Conservation (phyloP, 2,797 vertebrate genomes). For the Malacoraja senta region DNA sequence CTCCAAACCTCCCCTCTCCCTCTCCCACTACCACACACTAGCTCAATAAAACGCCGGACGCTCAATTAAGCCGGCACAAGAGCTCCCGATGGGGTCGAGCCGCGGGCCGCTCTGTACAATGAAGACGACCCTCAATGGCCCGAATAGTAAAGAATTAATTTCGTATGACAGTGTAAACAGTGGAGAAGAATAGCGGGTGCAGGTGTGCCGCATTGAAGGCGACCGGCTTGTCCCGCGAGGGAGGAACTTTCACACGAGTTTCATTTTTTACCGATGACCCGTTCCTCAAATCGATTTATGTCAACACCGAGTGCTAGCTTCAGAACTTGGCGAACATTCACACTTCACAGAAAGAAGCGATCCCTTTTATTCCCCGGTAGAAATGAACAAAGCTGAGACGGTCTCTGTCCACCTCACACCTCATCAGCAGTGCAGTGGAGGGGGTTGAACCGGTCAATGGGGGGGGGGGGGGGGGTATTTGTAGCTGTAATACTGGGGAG, state of each 20-base stretch:
- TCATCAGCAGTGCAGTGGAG: background rate
- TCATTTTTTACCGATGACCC: constrained; percentile 57
- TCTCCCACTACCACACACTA: background rate
- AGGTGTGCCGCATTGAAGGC: constrained; percentile 74
- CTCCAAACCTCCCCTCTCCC: background rate
- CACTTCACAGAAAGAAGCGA: background rate
- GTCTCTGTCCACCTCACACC: no score
- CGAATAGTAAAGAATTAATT: constrained; percentile 79
- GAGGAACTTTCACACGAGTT: constrained; percentile 79
- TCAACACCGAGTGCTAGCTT: constrained; percentile 30
- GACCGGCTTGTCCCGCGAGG: background rate
- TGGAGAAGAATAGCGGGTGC: constrained; percentile 83
- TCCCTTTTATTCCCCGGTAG: background rate
- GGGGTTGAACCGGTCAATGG: background rate
- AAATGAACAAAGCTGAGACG: background rate
- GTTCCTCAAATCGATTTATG: constrained; percentile 48
- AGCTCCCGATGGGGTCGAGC: constrained; percentile 73
- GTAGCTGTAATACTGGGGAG: background rate
- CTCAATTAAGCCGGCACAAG: constrained; percentile 98
- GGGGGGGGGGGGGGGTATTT: background rate
- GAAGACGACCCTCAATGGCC: constrained; percentile 18
- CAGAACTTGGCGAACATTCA: constrained; percentile 15
- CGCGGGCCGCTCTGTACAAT: constrained; percentile 14
- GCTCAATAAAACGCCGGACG: constrained; percentile 63
- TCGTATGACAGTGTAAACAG: constrained; percentile 97